Conservation (phyloP, 1,140 invertebrate genomes). For the Leptinotarsa undecemlineata region DNA sequence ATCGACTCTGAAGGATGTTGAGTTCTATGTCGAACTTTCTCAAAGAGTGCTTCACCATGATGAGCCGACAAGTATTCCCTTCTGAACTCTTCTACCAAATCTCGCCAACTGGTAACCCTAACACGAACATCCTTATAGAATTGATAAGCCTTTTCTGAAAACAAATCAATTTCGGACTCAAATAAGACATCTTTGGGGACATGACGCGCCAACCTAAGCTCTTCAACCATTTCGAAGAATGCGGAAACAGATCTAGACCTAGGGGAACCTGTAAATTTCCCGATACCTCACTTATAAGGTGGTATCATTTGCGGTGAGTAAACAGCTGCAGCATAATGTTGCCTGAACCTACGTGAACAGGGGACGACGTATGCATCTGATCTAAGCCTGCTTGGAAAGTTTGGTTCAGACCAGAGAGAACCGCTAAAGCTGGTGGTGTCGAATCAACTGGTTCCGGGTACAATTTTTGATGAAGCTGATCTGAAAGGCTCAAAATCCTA, state of each 20-base stretch:
- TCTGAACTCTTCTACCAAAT: too few species aligned
- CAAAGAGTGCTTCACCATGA: not conserved
- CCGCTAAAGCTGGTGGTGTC: not conserved
- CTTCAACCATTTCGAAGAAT: constrained; percentile 43
- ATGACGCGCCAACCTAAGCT: constrained; percentile 37
- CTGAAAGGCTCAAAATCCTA: not conserved
- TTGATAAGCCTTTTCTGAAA: too few species aligned
- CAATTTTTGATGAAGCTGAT: not conserved
- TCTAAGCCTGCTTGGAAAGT: not conserved
- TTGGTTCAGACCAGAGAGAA: not conserved
- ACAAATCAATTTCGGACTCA: not conserved
- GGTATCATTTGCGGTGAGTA: not conserved
- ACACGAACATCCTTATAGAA: too few species aligned
- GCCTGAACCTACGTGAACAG: not conserved
- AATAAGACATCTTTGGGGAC: constrained; percentile 35
- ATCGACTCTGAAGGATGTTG: constrained; percentile 9
- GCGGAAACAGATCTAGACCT: constrained; percentile 30
- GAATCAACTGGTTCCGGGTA: not conserved
- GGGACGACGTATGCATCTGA: not conserved
- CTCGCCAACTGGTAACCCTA: too few species aligned
- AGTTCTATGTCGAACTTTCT: not conserved
- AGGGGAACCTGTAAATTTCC: constrained; percentile 21
- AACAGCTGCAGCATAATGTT: not conserved
- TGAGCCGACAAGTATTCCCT: too few species aligned
- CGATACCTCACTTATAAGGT: constrained; percentile 10